A percentile compares a stretch with the other conserved stretches of the same genome.
These are phyloP conservation scores for Dreissena rostriformis DNA, from an alignment of 1,140 invertebrate species.

Conservation along the genomic window DNA sequence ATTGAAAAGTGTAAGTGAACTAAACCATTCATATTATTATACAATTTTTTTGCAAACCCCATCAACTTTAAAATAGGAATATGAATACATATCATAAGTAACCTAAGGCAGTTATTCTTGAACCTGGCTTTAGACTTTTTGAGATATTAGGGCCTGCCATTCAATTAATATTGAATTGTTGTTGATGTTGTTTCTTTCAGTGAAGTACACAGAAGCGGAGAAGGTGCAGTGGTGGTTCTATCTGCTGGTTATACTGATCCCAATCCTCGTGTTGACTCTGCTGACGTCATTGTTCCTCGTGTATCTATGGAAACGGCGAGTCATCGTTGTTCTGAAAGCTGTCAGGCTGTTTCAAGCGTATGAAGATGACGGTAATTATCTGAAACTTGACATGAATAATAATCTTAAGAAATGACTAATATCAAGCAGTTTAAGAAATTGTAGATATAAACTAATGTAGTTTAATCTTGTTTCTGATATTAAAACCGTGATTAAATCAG, in stretches of 20 bases:
- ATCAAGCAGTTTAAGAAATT: background rate
- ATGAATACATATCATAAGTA: no score
- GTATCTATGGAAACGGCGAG: constrained; percentile 65
- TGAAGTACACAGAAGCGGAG: no score
- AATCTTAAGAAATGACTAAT: background rate
- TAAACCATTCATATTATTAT: no score
- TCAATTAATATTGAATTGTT: no score
- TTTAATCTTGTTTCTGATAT: background rate
- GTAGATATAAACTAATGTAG: background rate
- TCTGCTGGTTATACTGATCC: constrained; percentile 64
- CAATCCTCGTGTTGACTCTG: constrained; percentile 48
- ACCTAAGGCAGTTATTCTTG: no score
- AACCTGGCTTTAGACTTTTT: no score
- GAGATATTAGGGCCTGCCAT: no score
- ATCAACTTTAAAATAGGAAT: no score
- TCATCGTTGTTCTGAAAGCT: constrained; percentile 69
- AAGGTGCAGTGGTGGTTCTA: constrained; percentile 36
- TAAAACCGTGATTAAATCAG: background rate
- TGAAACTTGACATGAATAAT: background rate
- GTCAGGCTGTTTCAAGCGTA: constrained; percentile 71
- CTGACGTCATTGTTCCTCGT: constrained; percentile 57
- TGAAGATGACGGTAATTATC: constrained; percentile 69
- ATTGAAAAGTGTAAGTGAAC: no score
- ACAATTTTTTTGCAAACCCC: no score
- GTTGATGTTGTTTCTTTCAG: no score